Percentiles rank a stretch among this genome's conserved stretches.
phyloP scores from a whole-genome alignment of 2,113 vertebrate genomes.

The Tauraco erythrolophus region DNA sequence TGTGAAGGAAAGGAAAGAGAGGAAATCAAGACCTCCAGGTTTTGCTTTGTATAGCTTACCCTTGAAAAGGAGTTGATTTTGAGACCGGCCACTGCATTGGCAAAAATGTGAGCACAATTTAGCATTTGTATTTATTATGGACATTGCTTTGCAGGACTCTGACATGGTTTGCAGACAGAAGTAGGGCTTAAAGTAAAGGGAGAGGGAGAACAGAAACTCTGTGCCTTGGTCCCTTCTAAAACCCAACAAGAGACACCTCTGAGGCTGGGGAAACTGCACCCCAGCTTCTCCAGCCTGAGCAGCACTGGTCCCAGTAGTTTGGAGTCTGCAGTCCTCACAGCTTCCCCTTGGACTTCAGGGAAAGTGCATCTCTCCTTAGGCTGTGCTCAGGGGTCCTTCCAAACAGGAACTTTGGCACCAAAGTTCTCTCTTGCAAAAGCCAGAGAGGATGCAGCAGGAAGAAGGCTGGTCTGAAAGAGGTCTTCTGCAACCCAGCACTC shows the following conservation, averaged over 20 bases:
- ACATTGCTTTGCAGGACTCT: background rate
- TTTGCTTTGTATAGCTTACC: background rate
- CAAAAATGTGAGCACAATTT: background rate
- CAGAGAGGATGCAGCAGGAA: background rate
- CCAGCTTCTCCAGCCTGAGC: background rate
- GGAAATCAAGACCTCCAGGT: background rate
- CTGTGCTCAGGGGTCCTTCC: background rate
- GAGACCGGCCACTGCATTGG: background rate
- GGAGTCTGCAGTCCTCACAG: background rate
- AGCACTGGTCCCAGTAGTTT: background rate
- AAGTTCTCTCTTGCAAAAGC: background rate
- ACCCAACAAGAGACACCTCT: background rate
- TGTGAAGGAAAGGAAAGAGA: background rate
- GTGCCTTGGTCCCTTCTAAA: background rate
- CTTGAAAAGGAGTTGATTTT: background rate
- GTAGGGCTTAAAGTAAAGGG: background rate
- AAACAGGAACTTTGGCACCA: background rate
- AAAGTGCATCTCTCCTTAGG: background rate
- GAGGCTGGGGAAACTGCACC: background rate
- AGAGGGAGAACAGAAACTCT: background rate
- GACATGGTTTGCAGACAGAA: background rate
- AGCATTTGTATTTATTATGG: background rate
- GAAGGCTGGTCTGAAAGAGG: background rate
- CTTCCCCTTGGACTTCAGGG: background rate
- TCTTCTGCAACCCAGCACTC: background rate